Percentiles rank a stretch among this genome's conserved stretches.
Conservation (phyloP, 2,888 invertebrate species). For the Nomada fucata region DNA sequence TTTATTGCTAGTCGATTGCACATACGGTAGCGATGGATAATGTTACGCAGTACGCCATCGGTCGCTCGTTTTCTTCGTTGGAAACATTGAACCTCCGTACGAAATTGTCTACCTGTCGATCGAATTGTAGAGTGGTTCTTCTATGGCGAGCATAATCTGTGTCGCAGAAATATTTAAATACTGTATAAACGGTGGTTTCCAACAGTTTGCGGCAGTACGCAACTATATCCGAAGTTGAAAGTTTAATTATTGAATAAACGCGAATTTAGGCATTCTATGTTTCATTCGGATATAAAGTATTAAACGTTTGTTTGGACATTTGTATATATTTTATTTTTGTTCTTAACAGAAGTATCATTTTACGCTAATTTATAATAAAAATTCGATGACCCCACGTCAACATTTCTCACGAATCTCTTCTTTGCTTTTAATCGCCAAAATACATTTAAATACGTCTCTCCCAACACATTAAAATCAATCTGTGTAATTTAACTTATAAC, state of each 20-base stretch:
- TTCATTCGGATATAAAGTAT: neutral
- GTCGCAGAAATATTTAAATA: neutral
- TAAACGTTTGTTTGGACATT: neutral
- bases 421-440: neutral
- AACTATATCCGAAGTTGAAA: no score
- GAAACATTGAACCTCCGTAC: no score
- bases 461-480: neutral
- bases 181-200: no score
- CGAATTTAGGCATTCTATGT: no score
- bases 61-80: neutral
- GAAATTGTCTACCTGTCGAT: neutral
- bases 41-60: neutral
- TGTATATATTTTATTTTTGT: neutral
- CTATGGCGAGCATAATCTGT: neutral
- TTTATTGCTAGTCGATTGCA: no score
- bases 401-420: neutral
- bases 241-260: no score
- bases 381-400: neutral
- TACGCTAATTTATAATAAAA: neutral
- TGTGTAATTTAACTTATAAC: neutral
- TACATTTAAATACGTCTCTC: neutral
- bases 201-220: no score
- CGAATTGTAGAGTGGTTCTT: neutral
- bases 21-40: neutral
- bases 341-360: no score